Conservation (phyloP, 1,140 invertebrate genomes). For the Neodiprion lecontei region DNA sequence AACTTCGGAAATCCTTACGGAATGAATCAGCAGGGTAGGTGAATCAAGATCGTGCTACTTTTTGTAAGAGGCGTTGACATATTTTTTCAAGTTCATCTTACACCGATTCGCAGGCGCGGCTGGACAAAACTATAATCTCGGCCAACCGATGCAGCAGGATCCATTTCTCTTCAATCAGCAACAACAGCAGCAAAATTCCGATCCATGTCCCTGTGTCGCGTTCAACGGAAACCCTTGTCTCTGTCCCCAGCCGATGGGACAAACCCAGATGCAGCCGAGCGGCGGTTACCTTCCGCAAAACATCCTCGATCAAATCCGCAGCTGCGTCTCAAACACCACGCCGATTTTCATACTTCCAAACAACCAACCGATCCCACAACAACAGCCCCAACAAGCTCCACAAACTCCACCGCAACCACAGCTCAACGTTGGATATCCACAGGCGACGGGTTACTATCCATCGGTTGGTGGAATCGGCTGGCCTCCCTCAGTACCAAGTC, state of each 20-base stretch:
- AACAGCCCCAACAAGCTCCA: conserved; percentile 26
- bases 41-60: too few species aligned
- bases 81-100: too few species aligned
- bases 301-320: conserved; percentile 44
- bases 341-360: conserved; percentile 54
- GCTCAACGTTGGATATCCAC: background rate
- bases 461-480: too few species aligned
- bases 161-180: background rate
- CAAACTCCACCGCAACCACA: background rate
- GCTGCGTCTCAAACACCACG: conserved; percentile 32
- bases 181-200: conserved; percentile 12
- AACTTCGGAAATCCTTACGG: background rate
- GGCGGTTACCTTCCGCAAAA: conserved; percentile 29
- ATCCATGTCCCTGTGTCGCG: conserved; percentile 9
- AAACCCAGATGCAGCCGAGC: background rate
- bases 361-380: conserved; percentile 27
- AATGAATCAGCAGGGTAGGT: background rate
- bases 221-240: background rate
- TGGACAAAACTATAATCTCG: background rate
- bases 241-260: conserved; percentile 16
- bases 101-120: background rate
- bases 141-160: conserved; percentile 7
- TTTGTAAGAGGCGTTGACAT: too few species aligned
- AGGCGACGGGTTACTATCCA: background rate
- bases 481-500: background rate